Conservation (phyloP, 2,888 invertebrate species). For the Charanyca ferruginea region DNA sequence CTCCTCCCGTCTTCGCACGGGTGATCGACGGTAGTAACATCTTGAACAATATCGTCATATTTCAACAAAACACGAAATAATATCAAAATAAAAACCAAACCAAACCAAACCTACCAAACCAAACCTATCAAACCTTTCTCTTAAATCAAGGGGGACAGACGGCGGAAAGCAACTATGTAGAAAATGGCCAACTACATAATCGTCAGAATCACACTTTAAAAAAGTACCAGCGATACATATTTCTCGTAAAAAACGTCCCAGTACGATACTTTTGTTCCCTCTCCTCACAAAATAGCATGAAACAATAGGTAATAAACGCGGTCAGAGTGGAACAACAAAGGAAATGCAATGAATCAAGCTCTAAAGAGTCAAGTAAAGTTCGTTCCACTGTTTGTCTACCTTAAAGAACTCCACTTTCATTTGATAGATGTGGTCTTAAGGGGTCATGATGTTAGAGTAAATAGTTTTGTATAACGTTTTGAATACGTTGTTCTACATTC, state of each 20-base stretch:
- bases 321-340: slow-evolving; percentile 48
- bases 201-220: neutral
- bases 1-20: too few relatives aligned
- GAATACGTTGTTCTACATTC: too few relatives aligned
- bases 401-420: slow-evolving; percentile 49
- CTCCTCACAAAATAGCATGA: slow-evolving; percentile 34
- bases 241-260: neutral
- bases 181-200: neutral
- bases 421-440: slow-evolving; percentile 48
- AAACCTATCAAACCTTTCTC: too few relatives aligned
- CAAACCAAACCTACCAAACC: too few relatives aligned
- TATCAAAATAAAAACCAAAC: too few relatives aligned
- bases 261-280: slow-evolving; percentile 39
- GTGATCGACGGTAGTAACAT: too few relatives aligned
- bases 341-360: slow-evolving; percentile 69
- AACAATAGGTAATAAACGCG: slow-evolving; percentile 59
- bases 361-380: slow-evolving; percentile 67
- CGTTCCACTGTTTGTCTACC: slow-evolving; percentile 65
- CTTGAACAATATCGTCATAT: too few relatives aligned
- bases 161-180: too few relatives aligned
- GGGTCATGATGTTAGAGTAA: neutral
- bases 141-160: too few relatives aligned
- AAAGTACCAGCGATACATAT: neutral
- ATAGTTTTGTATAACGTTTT: neutral
- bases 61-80: too few relatives aligned